Conservation (phyloP, 2,888 invertebrate genomes). For the Xanthorhoe spadicearia region DNA sequence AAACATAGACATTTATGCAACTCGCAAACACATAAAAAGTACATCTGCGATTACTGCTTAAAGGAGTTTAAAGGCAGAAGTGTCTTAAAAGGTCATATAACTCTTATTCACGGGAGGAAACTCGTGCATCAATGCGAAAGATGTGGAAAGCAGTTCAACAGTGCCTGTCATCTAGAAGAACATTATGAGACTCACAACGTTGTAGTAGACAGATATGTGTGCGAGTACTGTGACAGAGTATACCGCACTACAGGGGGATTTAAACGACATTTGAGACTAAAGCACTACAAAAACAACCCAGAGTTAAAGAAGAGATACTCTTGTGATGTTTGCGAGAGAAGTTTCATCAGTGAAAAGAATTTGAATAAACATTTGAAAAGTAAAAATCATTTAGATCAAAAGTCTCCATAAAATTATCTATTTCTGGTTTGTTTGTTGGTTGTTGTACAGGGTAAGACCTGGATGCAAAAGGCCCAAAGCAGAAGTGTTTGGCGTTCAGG, state of each 20-base stretch:
- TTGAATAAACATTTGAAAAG: constrained; percentile 38
- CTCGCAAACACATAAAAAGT: constrained; percentile 31
- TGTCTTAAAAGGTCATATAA: constrained; percentile 52
- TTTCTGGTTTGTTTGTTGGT: no score
- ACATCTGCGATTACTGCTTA: constrained; percentile 60
- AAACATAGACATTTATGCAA: constrained; percentile 48
- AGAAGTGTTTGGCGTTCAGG: no score
- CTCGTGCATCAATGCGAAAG: constrained; percentile 53
- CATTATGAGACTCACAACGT: constrained; percentile 58
- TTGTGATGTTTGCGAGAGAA: constrained; percentile 35
- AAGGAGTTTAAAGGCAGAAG: constrained; percentile 50
- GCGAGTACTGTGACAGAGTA: constrained; percentile 52
- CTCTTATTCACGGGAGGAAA: constrained; percentile 46
- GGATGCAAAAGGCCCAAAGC: no score
- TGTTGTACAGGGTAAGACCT: no score
- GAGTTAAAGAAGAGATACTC: constrained; percentile 34
- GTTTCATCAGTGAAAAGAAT: constrained; percentile 36
- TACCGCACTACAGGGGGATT: constrained; percentile 59
- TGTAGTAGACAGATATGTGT: constrained; percentile 54
- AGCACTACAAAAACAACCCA: constrained; percentile 23
- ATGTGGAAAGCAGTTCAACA: constrained; percentile 60
- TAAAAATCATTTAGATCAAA: constrained; percentile 38
- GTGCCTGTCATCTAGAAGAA: constrained; percentile 52
- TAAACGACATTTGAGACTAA: constrained; percentile 51
- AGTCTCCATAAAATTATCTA: no score